These are phyloP conservation scores for Diarsia rubi DNA, from an alignment of 2,888 invertebrate genomes.

Conservation along the genomic window DNA sequence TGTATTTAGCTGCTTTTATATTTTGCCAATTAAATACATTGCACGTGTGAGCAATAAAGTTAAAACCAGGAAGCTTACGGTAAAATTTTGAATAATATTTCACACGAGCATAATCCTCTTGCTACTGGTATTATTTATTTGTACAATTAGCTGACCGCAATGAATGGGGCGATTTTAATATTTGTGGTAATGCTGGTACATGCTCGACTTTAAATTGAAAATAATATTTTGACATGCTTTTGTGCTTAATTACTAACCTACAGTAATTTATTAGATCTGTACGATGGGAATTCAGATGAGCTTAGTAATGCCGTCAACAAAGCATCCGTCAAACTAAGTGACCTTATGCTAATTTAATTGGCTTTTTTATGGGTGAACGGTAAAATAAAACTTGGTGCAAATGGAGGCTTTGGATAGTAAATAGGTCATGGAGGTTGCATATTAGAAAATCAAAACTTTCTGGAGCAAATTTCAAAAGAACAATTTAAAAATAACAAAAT, in stretches of 20 bases:
- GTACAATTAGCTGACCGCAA: conserved; percentile 37
- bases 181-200: conserved; percentile 11
- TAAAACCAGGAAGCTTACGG: not conserved
- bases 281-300: not conserved
- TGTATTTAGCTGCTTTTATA: not conserved
- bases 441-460: too few relatives aligned
- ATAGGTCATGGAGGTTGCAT: too few relatives aligned
- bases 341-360: too few relatives aligned
- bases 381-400: too few relatives aligned
- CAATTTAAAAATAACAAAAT: too few relatives aligned
- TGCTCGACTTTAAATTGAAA: conserved; percentile 10
- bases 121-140: conserved; percentile 16
- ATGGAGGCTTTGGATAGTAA: too few relatives aligned
- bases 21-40: not conserved
- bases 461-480: too few relatives aligned
- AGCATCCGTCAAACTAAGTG: too few relatives aligned
- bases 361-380: too few relatives aligned
- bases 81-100: conserved; percentile 1
- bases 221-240: conserved; percentile 5
- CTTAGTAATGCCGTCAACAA: not conserved
- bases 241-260: conserved; percentile 9
- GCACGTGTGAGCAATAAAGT: not conserved
- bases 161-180: conserved; percentile 20
- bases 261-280: not conserved
- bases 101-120: not conserved